phyloP scores from a whole-genome alignment of 2,888 invertebrate species.

The Malachius bipustulatus region DNA sequence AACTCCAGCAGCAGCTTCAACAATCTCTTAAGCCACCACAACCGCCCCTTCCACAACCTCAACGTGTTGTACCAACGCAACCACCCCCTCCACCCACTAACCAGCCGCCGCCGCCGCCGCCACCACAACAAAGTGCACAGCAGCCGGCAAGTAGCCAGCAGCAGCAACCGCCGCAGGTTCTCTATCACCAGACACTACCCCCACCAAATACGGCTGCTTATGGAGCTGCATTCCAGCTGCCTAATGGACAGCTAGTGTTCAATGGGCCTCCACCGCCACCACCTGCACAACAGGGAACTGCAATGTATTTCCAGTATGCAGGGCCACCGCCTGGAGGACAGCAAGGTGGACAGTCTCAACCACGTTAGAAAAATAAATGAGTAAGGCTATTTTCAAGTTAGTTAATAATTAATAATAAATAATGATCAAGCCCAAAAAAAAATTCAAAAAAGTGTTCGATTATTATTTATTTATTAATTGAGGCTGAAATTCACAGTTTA shows the following conservation, averaged over 20 bases:
- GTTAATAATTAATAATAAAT: no score
- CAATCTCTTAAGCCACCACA: slow-evolving; percentile 14
- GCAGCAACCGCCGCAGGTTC: slow-evolving; percentile 12
- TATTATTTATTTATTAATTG: no score
- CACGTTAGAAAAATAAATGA: no score
- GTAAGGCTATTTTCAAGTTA: no score
- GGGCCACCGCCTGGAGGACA: slow-evolving; percentile 34
- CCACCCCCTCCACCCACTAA: slow-evolving; percentile 8
- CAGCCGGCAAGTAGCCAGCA: background rate
- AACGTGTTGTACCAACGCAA: slow-evolving; percentile 18
- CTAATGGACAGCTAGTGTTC: slow-evolving; percentile 32
- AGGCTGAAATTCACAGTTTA: no score
- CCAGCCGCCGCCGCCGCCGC: slow-evolving; percentile 21
- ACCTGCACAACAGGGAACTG: slow-evolving; percentile 23
- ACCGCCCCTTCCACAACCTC: slow-evolving; percentile 29
- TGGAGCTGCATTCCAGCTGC: slow-evolving; percentile 28
- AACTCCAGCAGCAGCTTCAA: background rate
- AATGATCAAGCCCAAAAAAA: no score
- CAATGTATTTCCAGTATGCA: slow-evolving; percentile 28
- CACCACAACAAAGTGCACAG: slow-evolving; percentile 6
- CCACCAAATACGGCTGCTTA: slow-evolving; percentile 19
- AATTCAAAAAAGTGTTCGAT: no score
- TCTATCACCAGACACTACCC: slow-evolving; percentile 19
- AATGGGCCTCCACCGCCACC: slow-evolving; percentile 32
- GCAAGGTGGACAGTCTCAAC: no score